phyloP scores from a whole-genome alignment of 2,113 vertebrate genomes.

The Cyrtonyx montezumae region DNA sequence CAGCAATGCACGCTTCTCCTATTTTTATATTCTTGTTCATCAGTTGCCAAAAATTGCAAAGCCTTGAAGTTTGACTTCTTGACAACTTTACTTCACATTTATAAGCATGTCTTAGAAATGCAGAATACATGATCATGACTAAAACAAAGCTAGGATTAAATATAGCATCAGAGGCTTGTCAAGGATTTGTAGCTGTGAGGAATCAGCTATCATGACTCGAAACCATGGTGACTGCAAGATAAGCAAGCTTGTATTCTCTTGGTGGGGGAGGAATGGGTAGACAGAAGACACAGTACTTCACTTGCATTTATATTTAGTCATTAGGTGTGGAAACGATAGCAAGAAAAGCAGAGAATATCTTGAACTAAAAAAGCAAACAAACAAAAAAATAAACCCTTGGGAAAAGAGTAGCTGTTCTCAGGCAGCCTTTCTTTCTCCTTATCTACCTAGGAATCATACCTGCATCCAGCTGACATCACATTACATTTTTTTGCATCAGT shows the following conservation, averaged over 20 bases:
- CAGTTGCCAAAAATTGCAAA: neutral
- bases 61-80: neutral
- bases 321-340: neutral
- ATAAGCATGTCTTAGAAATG: neutral
- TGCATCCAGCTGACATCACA: neutral
- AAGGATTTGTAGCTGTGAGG: neutral
- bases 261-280: neutral
- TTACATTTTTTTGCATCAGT: neutral
- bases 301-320: neutral
- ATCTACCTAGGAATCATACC: neutral
- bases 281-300: neutral
- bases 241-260: neutral
- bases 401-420: conserved; percentile 5
- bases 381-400: neutral
- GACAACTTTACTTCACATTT: neutral
- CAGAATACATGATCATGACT: neutral
- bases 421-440: neutral
- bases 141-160: conserved; percentile 18
- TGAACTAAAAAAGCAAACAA: neutral
- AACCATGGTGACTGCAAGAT: neutral
- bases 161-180: neutral
- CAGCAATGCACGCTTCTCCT: fast-evolving
- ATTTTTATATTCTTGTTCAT: fast-evolving
- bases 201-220: neutral
- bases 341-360: neutral